Conservation (phyloP, 2,888 invertebrate genomes). For the Oeneis ivallda region DNA sequence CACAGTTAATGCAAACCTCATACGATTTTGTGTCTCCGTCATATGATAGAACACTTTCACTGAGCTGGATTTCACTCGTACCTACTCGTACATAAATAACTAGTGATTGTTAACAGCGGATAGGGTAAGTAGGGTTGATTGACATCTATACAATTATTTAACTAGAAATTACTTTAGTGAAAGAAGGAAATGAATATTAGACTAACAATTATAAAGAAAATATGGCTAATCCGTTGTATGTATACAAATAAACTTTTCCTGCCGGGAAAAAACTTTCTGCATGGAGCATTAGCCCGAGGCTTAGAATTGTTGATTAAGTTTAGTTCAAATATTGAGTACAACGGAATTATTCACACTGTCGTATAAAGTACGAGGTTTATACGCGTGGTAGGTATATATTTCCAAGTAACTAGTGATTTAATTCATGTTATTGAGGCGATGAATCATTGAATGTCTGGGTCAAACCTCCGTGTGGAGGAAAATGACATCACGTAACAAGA, state of each 20-base stretch:
- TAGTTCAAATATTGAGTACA: too few relatives aligned
- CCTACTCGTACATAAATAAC: conserved; percentile 48
- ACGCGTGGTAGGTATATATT: conserved; percentile 15
- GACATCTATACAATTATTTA: neutral
- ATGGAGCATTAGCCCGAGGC: too few relatives aligned
- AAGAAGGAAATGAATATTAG: neutral
- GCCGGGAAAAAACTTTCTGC: too few relatives aligned
- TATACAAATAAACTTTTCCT: too few relatives aligned
- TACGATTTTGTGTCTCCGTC: conserved; percentile 42
- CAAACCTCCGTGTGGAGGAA: conserved; percentile 35
- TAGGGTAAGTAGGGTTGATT: conserved; percentile 42
- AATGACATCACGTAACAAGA: conserved; percentile 35
- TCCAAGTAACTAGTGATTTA: conserved; percentile 31
- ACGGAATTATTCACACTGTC: too few relatives aligned
- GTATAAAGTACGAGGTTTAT: neutral
- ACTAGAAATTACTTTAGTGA: neutral
- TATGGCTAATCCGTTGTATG: too few relatives aligned
- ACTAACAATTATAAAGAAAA: too few relatives aligned
- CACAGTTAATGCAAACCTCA: conserved; percentile 41
- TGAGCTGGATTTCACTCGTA: conserved; percentile 67
- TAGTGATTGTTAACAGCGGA: conserved; percentile 50
- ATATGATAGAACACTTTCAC: conserved; percentile 63
- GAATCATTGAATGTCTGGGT: conserved; percentile 43
- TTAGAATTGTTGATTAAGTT: too few relatives aligned
- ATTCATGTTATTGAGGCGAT: conserved; percentile 34